Evolutionary conservation across 2,888 invertebrate species (phyloP), one percentile per base, ranked within the genome.

Genomic region (Smittia aterrima): DNA sequence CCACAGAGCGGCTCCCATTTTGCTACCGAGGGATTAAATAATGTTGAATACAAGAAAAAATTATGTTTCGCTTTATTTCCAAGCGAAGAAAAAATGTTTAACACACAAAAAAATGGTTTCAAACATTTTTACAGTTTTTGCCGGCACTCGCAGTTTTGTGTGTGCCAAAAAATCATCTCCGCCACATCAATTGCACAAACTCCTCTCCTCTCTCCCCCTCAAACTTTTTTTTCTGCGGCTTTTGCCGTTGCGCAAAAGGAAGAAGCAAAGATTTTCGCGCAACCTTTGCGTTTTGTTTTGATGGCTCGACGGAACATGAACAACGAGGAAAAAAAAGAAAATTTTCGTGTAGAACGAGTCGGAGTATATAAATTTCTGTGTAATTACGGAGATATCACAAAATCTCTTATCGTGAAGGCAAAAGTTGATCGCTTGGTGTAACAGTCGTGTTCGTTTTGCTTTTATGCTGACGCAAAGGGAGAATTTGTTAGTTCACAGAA

Each of bases 381-480:
- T 58, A 58, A 58, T 58, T 58, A 58, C 58, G 16, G 4, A 38
- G n/a, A 67, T 47, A 68, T 47, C 54, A 54, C 54, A 54, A 71
- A 71, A 71, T 71, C 68, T 68, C 41, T 68, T 53, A 71, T 71
- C 54, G 41, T 47, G 68, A n/a, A n/a, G n/a, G 41, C 47, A 58
- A 68, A 71, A 71, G 70, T 71, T 53, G 70, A 71, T 71, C 70
- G 70, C n/a, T n/a, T 53, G 70, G 18, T 71, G 70, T 71, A 71
- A 54, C 53, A 71, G 70, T 54, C 70, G 27, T 71, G 70, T 71
- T 54, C 25, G 68, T 68, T 71, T 20, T 54, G 27, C 54, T 27
- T 6, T 13, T 4, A 18, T 22, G 9, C 24, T 22, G 18, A 22
- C 58, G 24, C 4, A 18, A 18, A 58, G 58, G 24, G 22, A 18